Base-by-base conservation (phyloP, 2,797 vertebrate genomes). In the Orestias chungarensis region DNA sequence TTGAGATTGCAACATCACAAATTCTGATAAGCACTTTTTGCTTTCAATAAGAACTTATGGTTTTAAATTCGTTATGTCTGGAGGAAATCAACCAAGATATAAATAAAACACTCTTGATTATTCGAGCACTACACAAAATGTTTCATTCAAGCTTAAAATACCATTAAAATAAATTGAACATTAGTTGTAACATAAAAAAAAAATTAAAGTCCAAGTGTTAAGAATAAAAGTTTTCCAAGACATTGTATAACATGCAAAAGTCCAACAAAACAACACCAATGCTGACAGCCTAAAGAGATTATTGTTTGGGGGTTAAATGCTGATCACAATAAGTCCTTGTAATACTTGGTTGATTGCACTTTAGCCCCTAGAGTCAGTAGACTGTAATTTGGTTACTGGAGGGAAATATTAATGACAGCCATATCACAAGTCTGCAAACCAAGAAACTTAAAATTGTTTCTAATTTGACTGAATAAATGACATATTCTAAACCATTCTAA, bases 251-350 rank as follows among this genome's bases (percentile, higher is more conserved):
- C 74, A 80, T 71, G 67, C 64, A 73, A 70, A 70, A 77, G 79
- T 88, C 79, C 68, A 64, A 71, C 78, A 76, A 62, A 75, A 79
- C 54, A 66, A 12, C 61, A 61, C 47, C 57, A 70, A 85, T 71
- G 74, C 78, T 85, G 83, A 88, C 83, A 83, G 73, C 83, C 85
- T 93, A 89, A 94, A 89, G 83, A 88, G 91, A 94, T 94, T 92
- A 94, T 69, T 81, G 74, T 80, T 86, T 79, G 76, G 71, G 71
- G 83, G 66, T 88, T 84, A 92, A 93, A 93, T 90, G 80, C 91
- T 93, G 83, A 93, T 90, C 84, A 88, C 64, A 90, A 75, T 88
- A 91, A 93, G 76, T 88, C 88, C 68, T 81, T 72, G 55, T 81
- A 75, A 80, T 79, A 47, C 29, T 64, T 47, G 72, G 74, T 84